Percentiles rank a stretch among this genome's conserved stretches.
phyloP scores from a whole-genome alignment of 2,113 vertebrate species.

The Ceyx cyanopectus region DNA sequence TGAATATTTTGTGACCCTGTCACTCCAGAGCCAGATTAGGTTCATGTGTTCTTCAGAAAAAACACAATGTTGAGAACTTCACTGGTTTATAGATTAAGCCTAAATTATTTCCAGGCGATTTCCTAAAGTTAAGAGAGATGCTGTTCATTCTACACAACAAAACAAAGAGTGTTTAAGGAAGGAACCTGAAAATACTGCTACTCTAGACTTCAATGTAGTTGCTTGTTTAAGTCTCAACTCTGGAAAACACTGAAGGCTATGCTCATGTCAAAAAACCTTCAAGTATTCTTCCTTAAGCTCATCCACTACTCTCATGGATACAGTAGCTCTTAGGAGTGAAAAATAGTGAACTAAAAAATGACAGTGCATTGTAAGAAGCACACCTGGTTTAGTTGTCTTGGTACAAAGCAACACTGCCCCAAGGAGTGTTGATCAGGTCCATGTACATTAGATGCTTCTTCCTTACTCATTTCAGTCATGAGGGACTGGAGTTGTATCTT shows the following conservation, averaged over 20 bases:
- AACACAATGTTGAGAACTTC: background rate
- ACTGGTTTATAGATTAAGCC: background rate
- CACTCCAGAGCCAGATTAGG: background rate
- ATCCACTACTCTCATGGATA: background rate
- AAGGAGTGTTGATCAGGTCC: background rate
- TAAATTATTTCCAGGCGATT: background rate
- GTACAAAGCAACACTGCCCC: background rate
- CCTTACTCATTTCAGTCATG: background rate
- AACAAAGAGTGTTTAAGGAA: background rate
- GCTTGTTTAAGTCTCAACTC: background rate
- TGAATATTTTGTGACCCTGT: background rate
- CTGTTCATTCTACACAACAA: background rate
- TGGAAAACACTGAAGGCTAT: background rate
- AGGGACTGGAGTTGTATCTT: background rate
- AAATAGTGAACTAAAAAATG: background rate
- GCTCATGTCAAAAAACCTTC: background rate
- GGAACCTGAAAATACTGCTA: background rate
- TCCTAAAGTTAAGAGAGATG: background rate
- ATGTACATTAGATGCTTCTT: background rate
- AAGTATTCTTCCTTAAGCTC: background rate
- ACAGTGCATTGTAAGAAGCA: background rate
- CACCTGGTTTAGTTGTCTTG: background rate
- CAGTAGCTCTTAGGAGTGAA: background rate
- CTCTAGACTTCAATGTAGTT: background rate
- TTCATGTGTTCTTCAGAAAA: background rate